Conservation (phyloP, 2,113 vertebrate genomes). For the Cyrtonyx montezumae region DNA sequence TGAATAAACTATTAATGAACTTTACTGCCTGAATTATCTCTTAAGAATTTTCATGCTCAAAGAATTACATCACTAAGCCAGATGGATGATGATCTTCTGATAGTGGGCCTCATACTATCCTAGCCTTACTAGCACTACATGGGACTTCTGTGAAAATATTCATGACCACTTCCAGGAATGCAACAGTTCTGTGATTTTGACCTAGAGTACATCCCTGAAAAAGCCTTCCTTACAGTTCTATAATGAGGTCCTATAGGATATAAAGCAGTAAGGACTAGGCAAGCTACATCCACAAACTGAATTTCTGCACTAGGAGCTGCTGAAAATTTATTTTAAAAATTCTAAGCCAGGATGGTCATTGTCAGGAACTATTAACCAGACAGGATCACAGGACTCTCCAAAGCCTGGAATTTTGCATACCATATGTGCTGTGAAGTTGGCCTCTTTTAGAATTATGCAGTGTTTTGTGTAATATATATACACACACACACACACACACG, state of each 20-base stretch:
- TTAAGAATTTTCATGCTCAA: not conserved
- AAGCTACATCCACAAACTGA: not conserved
- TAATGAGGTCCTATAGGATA: not conserved
- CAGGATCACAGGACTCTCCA: not conserved
- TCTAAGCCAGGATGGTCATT: not conserved
- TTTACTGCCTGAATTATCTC: not conserved
- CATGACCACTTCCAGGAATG: not conserved
- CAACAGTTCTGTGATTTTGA: not conserved
- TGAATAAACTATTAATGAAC: not conserved
- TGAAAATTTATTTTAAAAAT: not conserved
- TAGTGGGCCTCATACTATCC: accelerated
- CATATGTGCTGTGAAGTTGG: slow-evolving; percentile 15
- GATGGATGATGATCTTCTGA: not conserved
- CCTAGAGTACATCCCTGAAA: not conserved
- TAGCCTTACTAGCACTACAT: not conserved
- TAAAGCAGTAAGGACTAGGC: not conserved
- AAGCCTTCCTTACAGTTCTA: not conserved
- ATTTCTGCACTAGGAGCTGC: not conserved
- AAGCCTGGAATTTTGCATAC: slow-evolving; percentile 9
- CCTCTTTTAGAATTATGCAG: not conserved
- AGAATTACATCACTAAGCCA: not conserved
- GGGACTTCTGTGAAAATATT: not conserved
- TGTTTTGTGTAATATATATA: not conserved
- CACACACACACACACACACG: no score
- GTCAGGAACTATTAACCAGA: not conserved